Conservation (phyloP, 1,140 invertebrate species). For the Theocolax elegans region DNA sequence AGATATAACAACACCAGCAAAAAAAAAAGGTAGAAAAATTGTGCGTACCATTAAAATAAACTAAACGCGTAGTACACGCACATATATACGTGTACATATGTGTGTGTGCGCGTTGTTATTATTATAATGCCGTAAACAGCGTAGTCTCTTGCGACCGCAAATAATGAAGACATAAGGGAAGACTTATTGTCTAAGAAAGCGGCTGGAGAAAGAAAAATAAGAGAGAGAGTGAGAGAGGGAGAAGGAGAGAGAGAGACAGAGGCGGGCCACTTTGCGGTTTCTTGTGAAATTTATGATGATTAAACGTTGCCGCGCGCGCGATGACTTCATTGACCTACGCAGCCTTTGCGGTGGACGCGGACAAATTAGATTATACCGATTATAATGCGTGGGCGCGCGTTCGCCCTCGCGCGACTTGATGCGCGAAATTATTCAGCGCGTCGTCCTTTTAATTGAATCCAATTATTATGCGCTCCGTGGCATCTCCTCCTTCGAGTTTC, state of each 20-base stretch:
- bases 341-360: conserved; percentile 50
- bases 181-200: conserved; percentile 39
- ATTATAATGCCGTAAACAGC: conserved; percentile 35
- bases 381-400: conserved; percentile 34
- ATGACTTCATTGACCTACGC: conserved; percentile 61
- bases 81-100: not conserved
- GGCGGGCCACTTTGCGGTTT: conserved; percentile 61
- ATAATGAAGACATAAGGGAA: conserved; percentile 43
- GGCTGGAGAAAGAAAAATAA: not conserved
- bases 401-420: not conserved
- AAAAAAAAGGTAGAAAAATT: not conserved
- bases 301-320: conserved; percentile 58
- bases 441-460: conserved; percentile 20
- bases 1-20: too few relatives aligned
- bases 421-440: not conserved
- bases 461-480: conserved; percentile 7
- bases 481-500: not conserved
- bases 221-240: not conserved
- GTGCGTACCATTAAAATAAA: conserved; percentile 15
- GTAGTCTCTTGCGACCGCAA: conserved; percentile 30
- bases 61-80: conserved; percentile 11
- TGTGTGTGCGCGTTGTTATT: conserved; percentile 1
- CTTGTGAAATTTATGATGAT: conserved; percentile 67
- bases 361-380: conserved; percentile 63
- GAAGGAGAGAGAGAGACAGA: conserved; percentile 8